These are phyloP conservation scores for Lacerta viridis DNA, from an alignment of 2,797 vertebrate species.

Conservation along the genomic window DNA sequence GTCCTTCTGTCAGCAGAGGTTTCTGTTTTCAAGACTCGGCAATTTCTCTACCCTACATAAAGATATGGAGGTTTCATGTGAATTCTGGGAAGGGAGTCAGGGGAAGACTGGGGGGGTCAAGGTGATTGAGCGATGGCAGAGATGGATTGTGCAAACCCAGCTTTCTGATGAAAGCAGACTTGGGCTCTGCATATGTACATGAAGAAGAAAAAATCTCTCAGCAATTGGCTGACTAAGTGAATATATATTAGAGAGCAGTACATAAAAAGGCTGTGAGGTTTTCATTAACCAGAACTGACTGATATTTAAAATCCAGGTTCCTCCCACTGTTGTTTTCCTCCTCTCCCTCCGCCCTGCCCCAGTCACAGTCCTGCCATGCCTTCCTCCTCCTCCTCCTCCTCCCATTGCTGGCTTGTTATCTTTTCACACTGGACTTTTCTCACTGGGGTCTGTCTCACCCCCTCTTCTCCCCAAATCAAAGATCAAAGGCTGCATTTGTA, in stretches of 20 bases:
- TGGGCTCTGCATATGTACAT: slow-evolving; percentile 61
- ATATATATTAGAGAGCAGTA: slow-evolving; percentile 68
- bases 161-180: slow-evolving; percentile 64
- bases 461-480: slow-evolving; percentile 92
- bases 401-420: slow-evolving; percentile 78
- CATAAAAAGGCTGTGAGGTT: slow-evolving; percentile 76
- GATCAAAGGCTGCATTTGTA: slow-evolving; percentile 99
- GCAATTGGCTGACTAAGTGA: slow-evolving; percentile 77
- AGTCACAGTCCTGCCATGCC: slow-evolving; percentile 51
- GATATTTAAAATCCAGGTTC: slow-evolving; percentile 77
- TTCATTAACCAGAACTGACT: slow-evolving; percentile 78
- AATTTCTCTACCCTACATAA: slow-evolving; percentile 70
- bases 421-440: slow-evolving; percentile 81
- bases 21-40: slow-evolving; percentile 46
- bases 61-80: slow-evolving; percentile 66
- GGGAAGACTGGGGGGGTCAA: slow-evolving; percentile 50
- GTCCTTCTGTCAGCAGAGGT: slow-evolving; percentile 51
- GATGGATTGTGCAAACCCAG: slow-evolving; percentile 59
- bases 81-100: slow-evolving; percentile 62
- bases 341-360: slow-evolving; percentile 59
- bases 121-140: slow-evolving; percentile 57
- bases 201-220: slow-evolving; percentile 64
- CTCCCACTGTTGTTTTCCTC: slow-evolving; percentile 56
- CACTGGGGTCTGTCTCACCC: slow-evolving; percentile 80
- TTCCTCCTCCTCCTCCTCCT: slow-evolving; percentile 40